phyloP scores from a whole-genome alignment of 2,888 invertebrate genomes.

The Heliconius aoede region DNA sequence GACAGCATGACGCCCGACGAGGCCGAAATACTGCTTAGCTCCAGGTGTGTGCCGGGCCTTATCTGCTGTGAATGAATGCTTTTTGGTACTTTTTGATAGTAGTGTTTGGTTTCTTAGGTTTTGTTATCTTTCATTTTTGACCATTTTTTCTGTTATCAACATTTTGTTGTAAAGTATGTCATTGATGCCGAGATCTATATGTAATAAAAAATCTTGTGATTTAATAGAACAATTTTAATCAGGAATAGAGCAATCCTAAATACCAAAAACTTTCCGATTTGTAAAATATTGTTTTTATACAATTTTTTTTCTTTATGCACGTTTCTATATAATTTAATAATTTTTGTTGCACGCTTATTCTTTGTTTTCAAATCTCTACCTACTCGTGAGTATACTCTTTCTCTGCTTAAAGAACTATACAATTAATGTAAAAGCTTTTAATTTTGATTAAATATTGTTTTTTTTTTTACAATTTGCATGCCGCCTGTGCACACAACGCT shows the following conservation, averaged over 20 bases:
- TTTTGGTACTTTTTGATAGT: neutral
- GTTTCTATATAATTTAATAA: slow-evolving; percentile 39
- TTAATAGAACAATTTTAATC: no score
- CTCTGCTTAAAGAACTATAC: slow-evolving; percentile 45
- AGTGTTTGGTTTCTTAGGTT: neutral
- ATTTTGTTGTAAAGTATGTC: no score
- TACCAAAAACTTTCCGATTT: no score
- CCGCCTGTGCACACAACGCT: slow-evolving; percentile 84
- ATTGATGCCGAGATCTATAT: no score
- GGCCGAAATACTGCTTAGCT: slow-evolving; percentile 93
- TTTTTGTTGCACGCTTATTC: slow-evolving; percentile 51
- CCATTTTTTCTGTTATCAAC: neutral
- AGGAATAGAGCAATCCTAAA: no score
- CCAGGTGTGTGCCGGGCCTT: slow-evolving; percentile 83
- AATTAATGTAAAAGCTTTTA: slow-evolving; percentile 57
- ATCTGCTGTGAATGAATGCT: neutral
- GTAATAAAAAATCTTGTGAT: no score
- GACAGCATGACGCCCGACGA: slow-evolving; percentile 91
- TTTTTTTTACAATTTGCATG: slow-evolving; percentile 83
- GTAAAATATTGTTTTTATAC: neutral
- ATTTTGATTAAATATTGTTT: slow-evolving; percentile 74
- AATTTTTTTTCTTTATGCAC: slow-evolving; percentile 33
- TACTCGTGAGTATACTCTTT: slow-evolving; percentile 48
- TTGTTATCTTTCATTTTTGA: neutral
- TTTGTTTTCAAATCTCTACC: slow-evolving; percentile 45